phyloP scores from a whole-genome alignment of 2,797 vertebrate genomes.

The Hirundo rustica region DNA sequence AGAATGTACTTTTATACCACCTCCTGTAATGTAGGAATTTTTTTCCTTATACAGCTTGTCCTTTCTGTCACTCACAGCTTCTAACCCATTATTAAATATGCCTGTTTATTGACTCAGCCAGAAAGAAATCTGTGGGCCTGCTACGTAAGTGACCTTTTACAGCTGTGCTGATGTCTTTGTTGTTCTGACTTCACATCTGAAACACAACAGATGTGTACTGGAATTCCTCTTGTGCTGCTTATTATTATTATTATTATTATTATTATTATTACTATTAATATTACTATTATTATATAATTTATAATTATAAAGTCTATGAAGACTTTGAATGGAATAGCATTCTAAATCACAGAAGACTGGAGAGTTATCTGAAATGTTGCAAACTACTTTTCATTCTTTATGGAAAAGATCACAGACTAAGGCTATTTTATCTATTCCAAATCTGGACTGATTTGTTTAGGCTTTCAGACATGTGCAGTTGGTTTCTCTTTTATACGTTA shows the following conservation, averaged over 20 bases:
- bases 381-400: not conserved
- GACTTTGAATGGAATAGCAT: not conserved
- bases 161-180: constrained; percentile 43
- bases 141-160: constrained; percentile 19
- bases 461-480: not conserved
- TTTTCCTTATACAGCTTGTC: not conserved
- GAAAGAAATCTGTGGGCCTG: constrained; percentile 27
- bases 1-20: constrained; percentile 8
- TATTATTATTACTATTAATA: not conserved
- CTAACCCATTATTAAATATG: constrained; percentile 18
- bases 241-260: too few relatives aligned
- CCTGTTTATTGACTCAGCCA: constrained; percentile 58
- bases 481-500: not conserved
- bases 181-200: constrained; percentile 14
- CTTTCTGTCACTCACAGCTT: constrained; percentile 22
- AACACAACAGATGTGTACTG: constrained; percentile 29
- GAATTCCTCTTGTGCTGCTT: not conserved
- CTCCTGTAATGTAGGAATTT: not conserved
- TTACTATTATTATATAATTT: not conserved
- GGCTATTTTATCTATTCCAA: not conserved
- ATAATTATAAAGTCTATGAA: not conserved
- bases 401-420: not conserved
- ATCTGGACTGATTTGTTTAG: not conserved
- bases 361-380: not conserved
- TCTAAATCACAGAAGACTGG: not conserved